Percentiles rank a stretch among this genome's conserved stretches.
These are phyloP conservation scores for Cephalopholis sonnerati DNA, from an alignment of 2,113 vertebrate genomes.

Conservation along the genomic window DNA sequence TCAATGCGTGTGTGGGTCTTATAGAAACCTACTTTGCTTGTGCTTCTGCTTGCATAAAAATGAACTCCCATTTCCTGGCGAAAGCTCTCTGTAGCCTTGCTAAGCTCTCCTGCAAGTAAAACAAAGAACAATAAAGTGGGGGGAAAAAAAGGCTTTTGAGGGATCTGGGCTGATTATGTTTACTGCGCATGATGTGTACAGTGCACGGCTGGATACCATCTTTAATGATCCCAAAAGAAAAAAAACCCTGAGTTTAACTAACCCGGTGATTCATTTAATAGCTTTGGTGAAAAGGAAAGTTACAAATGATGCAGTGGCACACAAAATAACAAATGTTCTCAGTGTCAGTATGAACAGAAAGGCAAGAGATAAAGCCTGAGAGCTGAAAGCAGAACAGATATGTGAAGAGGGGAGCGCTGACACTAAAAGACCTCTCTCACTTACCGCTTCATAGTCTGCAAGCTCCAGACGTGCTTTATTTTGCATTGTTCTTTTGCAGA, in stretches of 20 bases:
- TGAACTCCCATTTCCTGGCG: constrained; percentile 99
- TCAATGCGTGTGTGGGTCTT: constrained; percentile 40
- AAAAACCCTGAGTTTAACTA: constrained; percentile 9
- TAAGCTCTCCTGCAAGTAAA: constrained; percentile 92
- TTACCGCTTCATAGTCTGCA: constrained; percentile 98
- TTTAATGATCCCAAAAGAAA: constrained; percentile 49
- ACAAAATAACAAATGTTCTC: constrained; percentile 35
- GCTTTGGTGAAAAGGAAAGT: constrained; percentile 34
- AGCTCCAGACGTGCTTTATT: constrained; percentile 98
- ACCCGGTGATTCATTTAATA: constrained; percentile 47
- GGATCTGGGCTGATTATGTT: constrained; percentile 47
- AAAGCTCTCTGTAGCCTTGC: constrained; percentile 96
- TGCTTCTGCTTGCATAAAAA: constrained; percentile 99
- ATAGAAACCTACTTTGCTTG: constrained; percentile 95
- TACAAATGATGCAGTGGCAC: constrained; percentile 35
- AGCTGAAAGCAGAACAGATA: constrained; percentile 22
- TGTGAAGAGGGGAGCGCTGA: constrained; percentile 25
- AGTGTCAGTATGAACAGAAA: constrained; percentile 35
- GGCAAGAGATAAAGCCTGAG: constrained; percentile 7
- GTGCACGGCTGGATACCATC: constrained; percentile 44
- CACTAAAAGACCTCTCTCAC: constrained; percentile 70
- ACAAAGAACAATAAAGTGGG: constrained; percentile 36
- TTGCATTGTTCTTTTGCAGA: constrained; percentile 99
- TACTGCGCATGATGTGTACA: constrained; percentile 35
- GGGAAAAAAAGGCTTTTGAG: constrained; percentile 47